A percentile compares a stretch with the other conserved stretches of the same genome.
Evolutionary conservation across 2,797 vertebrate genomes (phyloP).

Genomic region (Sebastiscus albofasciatus): DNA sequence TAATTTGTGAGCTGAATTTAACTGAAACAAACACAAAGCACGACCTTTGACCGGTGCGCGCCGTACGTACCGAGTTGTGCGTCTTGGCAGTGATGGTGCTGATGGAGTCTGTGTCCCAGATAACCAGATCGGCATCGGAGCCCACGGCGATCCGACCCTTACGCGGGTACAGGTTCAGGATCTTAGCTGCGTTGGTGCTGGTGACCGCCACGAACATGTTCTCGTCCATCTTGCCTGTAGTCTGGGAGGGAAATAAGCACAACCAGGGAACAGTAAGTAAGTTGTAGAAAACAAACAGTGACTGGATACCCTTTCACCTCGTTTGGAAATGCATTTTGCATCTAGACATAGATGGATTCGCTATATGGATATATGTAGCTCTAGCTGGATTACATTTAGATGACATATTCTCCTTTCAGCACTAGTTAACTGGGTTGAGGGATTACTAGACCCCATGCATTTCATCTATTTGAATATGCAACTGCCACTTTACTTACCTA

Average conservation of each 20-base stretch:
- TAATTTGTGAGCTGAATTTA: not conserved
- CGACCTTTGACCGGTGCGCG: not conserved
- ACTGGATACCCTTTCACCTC: not conserved
- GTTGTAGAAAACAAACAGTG: too few species aligned
- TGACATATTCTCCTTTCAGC: not conserved
- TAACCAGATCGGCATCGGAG: slow-evolving; percentile 94
- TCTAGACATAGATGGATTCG: not conserved
- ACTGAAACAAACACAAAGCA: not conserved
- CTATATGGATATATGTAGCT: not conserved
- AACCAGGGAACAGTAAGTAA: not conserved
- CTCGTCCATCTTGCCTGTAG: slow-evolving; percentile 98
- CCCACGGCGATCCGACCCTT: slow-evolving; percentile 96
- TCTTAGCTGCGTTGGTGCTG: slow-evolving; percentile 97
- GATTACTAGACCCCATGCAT: not conserved
- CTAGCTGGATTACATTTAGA: not conserved
- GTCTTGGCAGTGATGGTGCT: slow-evolving; percentile 96
- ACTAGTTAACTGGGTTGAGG: not conserved
- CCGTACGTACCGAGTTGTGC: slow-evolving; percentile 90
- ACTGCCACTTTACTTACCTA: not conserved
- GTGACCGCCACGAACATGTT: slow-evolving; percentile 98
- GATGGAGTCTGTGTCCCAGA: slow-evolving; percentile 95
- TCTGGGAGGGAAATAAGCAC: slow-evolving; percentile 72
- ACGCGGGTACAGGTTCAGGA: slow-evolving; percentile 97
- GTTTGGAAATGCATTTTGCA: not conserved
- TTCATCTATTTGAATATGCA: not conserved